These are phyloP conservation scores for Vireo griseus DNA, from an alignment of 2,797 vertebrate genomes.

Conservation along the genomic window DNA sequence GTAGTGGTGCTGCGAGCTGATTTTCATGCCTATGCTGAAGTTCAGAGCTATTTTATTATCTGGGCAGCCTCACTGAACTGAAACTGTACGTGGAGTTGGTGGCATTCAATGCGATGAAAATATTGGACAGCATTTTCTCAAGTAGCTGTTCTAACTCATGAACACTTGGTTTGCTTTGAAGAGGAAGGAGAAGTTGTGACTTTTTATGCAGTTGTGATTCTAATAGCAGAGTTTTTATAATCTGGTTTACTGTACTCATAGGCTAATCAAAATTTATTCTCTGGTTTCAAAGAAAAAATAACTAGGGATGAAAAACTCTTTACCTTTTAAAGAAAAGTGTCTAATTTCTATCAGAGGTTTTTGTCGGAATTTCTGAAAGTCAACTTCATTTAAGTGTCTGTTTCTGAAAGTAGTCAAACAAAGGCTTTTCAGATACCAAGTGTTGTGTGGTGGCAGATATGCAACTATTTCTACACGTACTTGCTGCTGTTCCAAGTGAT, in stretches of 20 bases:
- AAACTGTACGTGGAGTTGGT: background rate
- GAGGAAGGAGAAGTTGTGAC: background rate
- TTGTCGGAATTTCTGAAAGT: background rate
- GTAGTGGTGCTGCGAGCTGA: background rate
- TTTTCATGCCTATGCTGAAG: background rate
- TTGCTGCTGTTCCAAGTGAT: background rate
- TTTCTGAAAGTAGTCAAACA: constrained; percentile 6
- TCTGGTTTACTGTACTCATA: background rate
- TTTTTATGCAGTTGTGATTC: background rate
- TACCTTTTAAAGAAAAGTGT: background rate
- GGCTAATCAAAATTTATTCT: background rate
- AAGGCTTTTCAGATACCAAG: background rate
- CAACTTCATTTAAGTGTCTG: background rate
- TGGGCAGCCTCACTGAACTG: background rate
- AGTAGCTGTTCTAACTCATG: background rate
- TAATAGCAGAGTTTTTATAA: background rate
- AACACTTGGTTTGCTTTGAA: background rate
- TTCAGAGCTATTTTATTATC: background rate
- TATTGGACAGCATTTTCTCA: background rate
- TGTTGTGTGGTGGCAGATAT: background rate
- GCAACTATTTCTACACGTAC: background rate
- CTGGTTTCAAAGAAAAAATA: background rate
- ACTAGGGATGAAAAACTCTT: background rate
- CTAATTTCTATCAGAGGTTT: background rate
- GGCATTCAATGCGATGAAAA: background rate